Evolutionary conservation across 2,113 vertebrate species (phyloP).

Genomic region (Larimichthys polyactis): DNA sequence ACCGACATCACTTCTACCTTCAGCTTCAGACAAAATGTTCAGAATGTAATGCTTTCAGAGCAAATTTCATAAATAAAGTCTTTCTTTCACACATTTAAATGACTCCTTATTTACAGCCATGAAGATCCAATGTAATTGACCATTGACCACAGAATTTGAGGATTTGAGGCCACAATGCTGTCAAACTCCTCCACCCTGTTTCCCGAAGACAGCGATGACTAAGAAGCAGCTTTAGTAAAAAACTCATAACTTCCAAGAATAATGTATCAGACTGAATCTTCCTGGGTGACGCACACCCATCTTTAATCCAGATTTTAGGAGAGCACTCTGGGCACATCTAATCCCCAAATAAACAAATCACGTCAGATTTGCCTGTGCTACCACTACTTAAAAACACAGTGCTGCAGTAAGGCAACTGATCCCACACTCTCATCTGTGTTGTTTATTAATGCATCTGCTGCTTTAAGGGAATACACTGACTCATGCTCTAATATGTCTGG

Average conservation of each 20-base stretch:
- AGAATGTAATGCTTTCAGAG: slow-evolving; percentile 67
- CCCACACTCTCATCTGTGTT: slow-evolving; percentile 27
- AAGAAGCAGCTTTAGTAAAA: slow-evolving; percentile 16
- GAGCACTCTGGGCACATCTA: slow-evolving; percentile 52
- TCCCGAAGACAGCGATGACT: neutral
- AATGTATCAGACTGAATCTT: slow-evolving; percentile 52
- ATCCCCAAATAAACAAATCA: slow-evolving; percentile 66
- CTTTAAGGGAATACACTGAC: slow-evolving; percentile 49
- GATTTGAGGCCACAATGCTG: neutral
- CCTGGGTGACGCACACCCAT: slow-evolving; percentile 42
- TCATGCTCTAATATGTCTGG: slow-evolving; percentile 34
- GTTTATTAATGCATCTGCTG: slow-evolving; percentile 40
- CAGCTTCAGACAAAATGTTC: slow-evolving; percentile 45
- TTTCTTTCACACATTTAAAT: slow-evolving; percentile 47
- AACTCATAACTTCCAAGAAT: slow-evolving; percentile 42
- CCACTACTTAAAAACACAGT: slow-evolving; percentile 51
- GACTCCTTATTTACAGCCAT: slow-evolving; percentile 17
- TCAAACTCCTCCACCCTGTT: neutral
- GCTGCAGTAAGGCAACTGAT: slow-evolving; percentile 26
- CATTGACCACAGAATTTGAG: neutral
- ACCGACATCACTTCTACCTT: slow-evolving; percentile 22
- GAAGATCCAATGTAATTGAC: neutral
- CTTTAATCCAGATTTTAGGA: slow-evolving; percentile 68
- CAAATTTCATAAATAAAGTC: slow-evolving; percentile 69
- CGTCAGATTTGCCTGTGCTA: slow-evolving; percentile 48